Conservation (phyloP, 2,888 invertebrate species). For the Lasiommata megera region DNA sequence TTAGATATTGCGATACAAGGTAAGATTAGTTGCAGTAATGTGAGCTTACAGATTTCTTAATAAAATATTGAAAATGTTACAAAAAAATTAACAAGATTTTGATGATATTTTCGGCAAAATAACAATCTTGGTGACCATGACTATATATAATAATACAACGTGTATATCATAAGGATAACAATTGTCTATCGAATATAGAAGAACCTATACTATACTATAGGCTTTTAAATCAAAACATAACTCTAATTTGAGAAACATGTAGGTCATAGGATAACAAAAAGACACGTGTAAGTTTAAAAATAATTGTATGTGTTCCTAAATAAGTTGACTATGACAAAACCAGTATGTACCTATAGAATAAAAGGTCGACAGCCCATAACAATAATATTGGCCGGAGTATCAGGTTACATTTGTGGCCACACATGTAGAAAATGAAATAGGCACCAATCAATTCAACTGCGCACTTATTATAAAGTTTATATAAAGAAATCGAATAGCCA, state of each 20-base stretch:
- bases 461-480: neutral
- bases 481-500: neutral
- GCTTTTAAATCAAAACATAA: neutral
- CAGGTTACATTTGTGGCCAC: conserved; percentile 11
- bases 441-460: conserved; percentile 3
- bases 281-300: neutral
- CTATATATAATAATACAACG: no score
- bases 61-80: no score
- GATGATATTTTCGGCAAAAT: no score
- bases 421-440: conserved; percentile 13
- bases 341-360: neutral
- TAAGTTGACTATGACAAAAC: neutral
- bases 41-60: neutral
- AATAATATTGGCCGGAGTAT: conserved; percentile 2
- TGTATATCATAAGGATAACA: no score
- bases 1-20: conserved; percentile 2
- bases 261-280: neutral
- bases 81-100: no score
- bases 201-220: no score
- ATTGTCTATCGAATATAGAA: neutral
- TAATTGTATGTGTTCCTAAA: neutral
- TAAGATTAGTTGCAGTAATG: neutral
- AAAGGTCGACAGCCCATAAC: conserved; percentile 3
- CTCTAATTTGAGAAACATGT: neutral
- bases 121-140: no score